These are phyloP conservation scores for Cryptomyrus ogoouensis DNA, from an alignment of 2,113 vertebrate genomes.

Conservation along the genomic window DNA sequence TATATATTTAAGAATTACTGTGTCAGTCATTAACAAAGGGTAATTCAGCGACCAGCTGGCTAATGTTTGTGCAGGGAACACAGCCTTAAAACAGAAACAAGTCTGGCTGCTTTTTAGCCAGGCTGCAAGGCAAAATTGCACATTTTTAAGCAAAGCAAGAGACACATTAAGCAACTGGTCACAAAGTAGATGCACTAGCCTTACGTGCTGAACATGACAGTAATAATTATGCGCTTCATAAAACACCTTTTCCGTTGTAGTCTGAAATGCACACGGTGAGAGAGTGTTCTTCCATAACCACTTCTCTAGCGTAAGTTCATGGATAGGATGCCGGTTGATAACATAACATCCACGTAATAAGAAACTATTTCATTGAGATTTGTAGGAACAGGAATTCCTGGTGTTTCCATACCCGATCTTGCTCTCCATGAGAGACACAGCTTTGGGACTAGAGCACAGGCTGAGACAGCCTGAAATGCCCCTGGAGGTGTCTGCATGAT, in stretches of 20 bases:
- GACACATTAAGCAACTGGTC: neutral
- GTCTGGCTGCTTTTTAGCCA: neutral
- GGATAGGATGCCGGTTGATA: neutral
- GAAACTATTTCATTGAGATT: neutral
- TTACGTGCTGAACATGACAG: neutral
- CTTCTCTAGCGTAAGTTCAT: neutral
- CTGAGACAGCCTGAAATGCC: neutral
- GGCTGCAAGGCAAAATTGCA: neutral
- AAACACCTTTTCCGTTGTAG: neutral
- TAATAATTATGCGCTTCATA: neutral
- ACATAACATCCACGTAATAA: neutral
- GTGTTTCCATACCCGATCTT: neutral
- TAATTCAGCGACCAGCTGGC: neutral
- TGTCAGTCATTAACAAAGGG: neutral
- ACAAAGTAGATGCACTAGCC: neutral
- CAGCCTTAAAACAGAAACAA: neutral
- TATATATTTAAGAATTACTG: neutral
- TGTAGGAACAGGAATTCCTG: neutral
- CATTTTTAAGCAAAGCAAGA: neutral
- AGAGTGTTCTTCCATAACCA: neutral
- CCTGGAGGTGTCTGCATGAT: neutral
- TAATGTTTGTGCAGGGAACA: neutral
- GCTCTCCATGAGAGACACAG: neutral
- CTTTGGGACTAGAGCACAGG: neutral
- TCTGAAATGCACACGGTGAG: neutral